Evolutionary conservation across 2,113 vertebrate species (phyloP).

Genomic region (Mobula birostris): DNA sequence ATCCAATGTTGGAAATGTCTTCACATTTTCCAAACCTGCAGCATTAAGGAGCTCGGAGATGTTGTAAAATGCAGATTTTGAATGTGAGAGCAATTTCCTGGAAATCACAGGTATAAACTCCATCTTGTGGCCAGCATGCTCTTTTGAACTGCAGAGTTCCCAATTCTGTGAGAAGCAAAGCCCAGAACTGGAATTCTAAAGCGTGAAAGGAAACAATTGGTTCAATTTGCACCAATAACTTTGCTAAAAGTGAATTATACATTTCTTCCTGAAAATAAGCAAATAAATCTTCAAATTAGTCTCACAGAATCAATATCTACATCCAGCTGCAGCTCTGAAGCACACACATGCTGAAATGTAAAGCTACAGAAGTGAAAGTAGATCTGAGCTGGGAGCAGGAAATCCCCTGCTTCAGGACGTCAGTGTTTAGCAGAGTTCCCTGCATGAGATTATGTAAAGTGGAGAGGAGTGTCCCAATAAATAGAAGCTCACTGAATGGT

Average conservation of each 20-base stretch:
- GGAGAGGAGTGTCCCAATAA: constrained; percentile 1
- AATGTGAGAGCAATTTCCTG: not conserved
- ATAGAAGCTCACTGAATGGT: not conserved
- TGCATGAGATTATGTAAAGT: not conserved
- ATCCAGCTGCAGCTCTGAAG: not conserved
- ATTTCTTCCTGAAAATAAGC: not conserved
- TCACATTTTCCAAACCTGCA: not conserved
- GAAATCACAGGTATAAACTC: not conserved
- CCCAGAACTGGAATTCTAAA: not conserved
- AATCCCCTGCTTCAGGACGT: not conserved
- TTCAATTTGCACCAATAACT: too few species aligned
- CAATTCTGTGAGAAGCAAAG: not conserved
- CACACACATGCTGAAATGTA: not conserved
- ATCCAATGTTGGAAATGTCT: not conserved
- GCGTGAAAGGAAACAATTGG: too few species aligned
- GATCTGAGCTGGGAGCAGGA: not conserved
- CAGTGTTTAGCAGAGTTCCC: not conserved
- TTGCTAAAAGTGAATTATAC: not conserved
- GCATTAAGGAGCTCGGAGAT: not conserved
- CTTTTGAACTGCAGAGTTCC: not conserved
- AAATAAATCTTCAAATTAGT: not conserved
- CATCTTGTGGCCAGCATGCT: not conserved
- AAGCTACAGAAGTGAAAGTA: not conserved
- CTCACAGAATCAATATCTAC: not conserved
- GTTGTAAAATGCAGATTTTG: too few species aligned